Evolutionary conservation across 2,888 invertebrate genomes (phyloP), one percentile per base, ranked within the genome.

Genomic region (Polydesmus complanatus): DNA sequence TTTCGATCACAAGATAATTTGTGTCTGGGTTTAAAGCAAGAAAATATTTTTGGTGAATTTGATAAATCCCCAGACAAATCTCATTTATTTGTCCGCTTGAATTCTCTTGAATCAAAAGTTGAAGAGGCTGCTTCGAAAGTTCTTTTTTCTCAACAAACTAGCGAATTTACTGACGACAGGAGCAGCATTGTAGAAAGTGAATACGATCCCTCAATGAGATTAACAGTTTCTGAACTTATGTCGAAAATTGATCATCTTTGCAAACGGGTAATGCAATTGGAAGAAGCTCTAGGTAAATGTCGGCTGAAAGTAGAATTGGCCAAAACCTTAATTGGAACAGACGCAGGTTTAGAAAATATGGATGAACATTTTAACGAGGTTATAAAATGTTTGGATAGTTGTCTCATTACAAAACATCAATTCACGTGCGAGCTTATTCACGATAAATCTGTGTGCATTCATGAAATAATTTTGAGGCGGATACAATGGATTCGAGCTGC

Each of bases 51-150:
- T 37, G 8, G 8, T 5, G 37, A 37, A 5, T 14, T 14, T 37
- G 37, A 37, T 8, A 37, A 37, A 37, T 5, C 8, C 5, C 37
- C 37, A 37, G 37, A 37, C 8, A 37, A 37, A 37, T 14, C 18
- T 23, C 58, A 58, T 47, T 37, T 58, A 3, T 58, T 58, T 51
- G 58, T 58, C 18, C 25, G 58, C 2, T 47, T 58, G 51, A 58
- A 58, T 27, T 25, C 51, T 2, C 19, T 58, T 14, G 58, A 58
- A 26, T 19, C 51, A 1, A 58, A 58, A 51, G 51, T 58, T 5
- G 48, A 37, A 2, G 49, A 56, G 19, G 49, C 48, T 23, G 48
- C 23, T 2, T 19, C 48, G 23, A 51, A 50, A n/a, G 58, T 47
- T 22, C 19, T 51, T 51, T 21, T 25, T 23, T 22, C 27, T 19